Base-by-base conservation (phyloP, 2,797 vertebrate species). In the Labroides dimidiatus region DNA sequence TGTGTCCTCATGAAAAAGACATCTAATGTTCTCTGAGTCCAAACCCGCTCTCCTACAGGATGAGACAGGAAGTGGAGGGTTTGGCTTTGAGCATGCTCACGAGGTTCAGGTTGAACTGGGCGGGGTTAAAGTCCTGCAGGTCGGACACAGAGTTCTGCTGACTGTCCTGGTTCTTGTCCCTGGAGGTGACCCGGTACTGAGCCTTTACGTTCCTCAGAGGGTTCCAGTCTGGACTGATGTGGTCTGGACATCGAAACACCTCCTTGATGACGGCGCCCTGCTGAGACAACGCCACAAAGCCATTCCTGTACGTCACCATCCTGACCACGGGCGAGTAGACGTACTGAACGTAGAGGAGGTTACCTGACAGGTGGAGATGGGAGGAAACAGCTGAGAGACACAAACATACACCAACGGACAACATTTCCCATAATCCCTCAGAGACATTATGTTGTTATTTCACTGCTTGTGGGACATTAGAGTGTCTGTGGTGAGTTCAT, bases 301-400 rank as follows among this genome's bases (percentile, higher is more conserved):
- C 92, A 0, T 91, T 90, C 62, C 89, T 77, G 11, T 81, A 92
- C 5, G 95, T 84, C 37, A 90, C 41, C 51, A 93, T 94, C 48
- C 81, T 85, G 61, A 90, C 87, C 1, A 95, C 85, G 0, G 94
- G 66, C 0, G 94, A 84, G 33, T 95, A 89, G 33, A 94, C 84
- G 11, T 88, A 90, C 87, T 95, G 95, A 6, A 92, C 90, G 0
- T 87, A 91, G 45, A 97, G 83, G 30, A 96, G 89, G 17, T 87
- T 81, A 8, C 95, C 95, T 96, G 84, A 44, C 0, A 0, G 51
- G 30, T 17, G n/a, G 4, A 15, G 13, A 50, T 1, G 6, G n/a
- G 45, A 48, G 17, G n/a, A 47, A 4, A 21, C 8, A 17, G 5
- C 41, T 44, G 43, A 20, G 19, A 2, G 17, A 45, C 17, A 9